Evolutionary conservation across 2,888 invertebrate species (phyloP).

Genomic region (Ctena decussata): DNA sequence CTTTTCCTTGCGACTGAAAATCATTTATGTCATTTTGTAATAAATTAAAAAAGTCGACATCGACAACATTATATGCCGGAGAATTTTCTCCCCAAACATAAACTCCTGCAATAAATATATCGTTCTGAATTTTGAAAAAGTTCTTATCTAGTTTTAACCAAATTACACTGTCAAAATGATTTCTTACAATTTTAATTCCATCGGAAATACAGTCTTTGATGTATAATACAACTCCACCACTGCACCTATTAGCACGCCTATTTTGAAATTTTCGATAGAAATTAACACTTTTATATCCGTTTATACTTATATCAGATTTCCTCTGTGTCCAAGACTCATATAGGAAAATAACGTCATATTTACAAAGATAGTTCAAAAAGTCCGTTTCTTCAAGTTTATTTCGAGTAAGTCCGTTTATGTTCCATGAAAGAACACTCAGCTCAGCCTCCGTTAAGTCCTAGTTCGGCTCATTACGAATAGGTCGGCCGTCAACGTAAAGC

Average conservation of each 20-base stretch:
- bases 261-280: constrained; percentile 24
- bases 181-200: constrained; percentile 14
- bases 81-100: constrained; percentile 32
- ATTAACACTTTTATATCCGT: constrained; percentile 7
- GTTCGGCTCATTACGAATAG: neutral
- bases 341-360: constrained; percentile 18
- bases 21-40: constrained; percentile 21
- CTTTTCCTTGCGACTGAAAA: constrained; percentile 8
- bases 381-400: constrained; percentile 1
- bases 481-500: constrained; percentile 13
- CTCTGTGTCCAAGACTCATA: constrained; percentile 24
- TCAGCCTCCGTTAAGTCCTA: constrained; percentile 11
- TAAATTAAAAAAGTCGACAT: constrained; percentile 17
- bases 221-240: constrained; percentile 7
- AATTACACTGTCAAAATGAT: constrained; percentile 18
- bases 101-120: constrained; percentile 14
- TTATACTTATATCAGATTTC: neutral
- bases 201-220: neutral
- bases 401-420: neutral
- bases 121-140: constrained; percentile 13
- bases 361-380: neutral
- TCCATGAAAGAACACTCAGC: too few relatives aligned
- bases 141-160: constrained; percentile 22
- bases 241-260: too few relatives aligned
- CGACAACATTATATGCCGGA: constrained; percentile 15